Evolutionary conservation across 1,140 invertebrate genomes (phyloP), one percentile per base, ranked within the genome.

Genomic region (Penaeus vannamei): DNA sequence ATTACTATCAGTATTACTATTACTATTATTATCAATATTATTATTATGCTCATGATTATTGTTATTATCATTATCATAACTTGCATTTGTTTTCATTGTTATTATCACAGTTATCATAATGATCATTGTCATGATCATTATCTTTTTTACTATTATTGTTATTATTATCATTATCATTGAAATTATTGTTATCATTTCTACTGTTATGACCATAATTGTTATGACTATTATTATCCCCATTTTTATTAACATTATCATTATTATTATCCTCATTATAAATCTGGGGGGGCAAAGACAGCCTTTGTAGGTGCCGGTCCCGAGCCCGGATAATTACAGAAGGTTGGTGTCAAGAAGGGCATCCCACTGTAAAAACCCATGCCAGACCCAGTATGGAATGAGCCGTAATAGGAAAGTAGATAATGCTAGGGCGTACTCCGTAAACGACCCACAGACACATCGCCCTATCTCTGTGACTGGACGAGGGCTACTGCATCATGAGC

Each of bases 231-330:
- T 66, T 66, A 8, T 66, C 14, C 5, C 14, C 26, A 66, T 66
- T 66, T 8, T 66, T 12, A 66, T 5, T 66, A 66, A 8, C 4
- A 66, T 66, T 66, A 66, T 7, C 7, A 7, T 66, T 5, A 66
- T 66, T 66, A 66, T 66, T 64, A 64, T 64, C 62, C 17, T 64
- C 62, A 64, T 64, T n/a, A 64, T 64, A n/a, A n/a, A n/a, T n/a
- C n/a, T n/a, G n/a, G n/a, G n/a, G n/a, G n/a, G n/a, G n/a, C n/a
- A n/a, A n/a, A n/a, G n/a, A n/a, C n/a, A n/a, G n/a, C n/a, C n/a
- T n/a, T n/a, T n/a, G n/a, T n/a, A n/a, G n/a, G n/a, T n/a, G n/a
- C n/a, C n/a, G n/a, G n/a, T n/a, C n/a, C n/a, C n/a, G n/a, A n/a
- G n/a, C n/a, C n/a, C n/a, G n/a, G n/a, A n/a, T n/a, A n/a, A n/a